These are phyloP conservation scores for Cassiopea xamachana DNA, from an alignment of 30 jellyfish, hydroid and myxozoan genomes.

Conservation along the genomic window DNA sequence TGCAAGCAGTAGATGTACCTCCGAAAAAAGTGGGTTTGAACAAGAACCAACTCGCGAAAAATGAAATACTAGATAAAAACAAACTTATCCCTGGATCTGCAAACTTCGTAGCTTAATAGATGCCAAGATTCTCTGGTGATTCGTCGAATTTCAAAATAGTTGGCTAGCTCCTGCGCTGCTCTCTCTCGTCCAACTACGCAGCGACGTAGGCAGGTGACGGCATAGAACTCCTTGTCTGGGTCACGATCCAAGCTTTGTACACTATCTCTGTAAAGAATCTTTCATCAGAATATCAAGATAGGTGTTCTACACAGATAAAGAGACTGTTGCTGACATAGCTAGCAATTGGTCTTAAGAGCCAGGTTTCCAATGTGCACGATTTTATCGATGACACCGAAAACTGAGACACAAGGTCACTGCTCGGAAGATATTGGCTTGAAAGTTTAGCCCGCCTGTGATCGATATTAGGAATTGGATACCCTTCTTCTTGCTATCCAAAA, in stretches of 20 bases:
- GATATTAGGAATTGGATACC: neutral
- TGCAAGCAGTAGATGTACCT: too few species aligned
- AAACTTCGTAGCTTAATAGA: too few species aligned
- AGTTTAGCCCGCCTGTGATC: neutral
- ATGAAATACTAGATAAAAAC: too few species aligned
- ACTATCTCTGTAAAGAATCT: neutral
- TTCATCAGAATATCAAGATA: conserved; percentile 2
- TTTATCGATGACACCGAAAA: neutral
- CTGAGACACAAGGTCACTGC: neutral
- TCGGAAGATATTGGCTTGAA: neutral
- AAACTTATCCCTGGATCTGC: too few species aligned
- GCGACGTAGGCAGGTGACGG: too few species aligned
- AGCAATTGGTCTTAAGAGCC: neutral
- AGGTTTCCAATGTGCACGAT: too few species aligned
- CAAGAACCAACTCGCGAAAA: too few species aligned
- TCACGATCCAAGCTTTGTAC: neutral
- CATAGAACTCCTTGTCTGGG: conserved; percentile 1
- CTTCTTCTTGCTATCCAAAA: neutral
- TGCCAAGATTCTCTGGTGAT: too few species aligned
- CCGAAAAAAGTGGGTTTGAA: too few species aligned
- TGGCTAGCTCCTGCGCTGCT: neutral
- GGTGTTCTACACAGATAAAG: neutral
- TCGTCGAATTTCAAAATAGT: too few species aligned
- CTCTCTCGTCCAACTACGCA: too few species aligned
- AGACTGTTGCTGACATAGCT: neutral